Percentiles rank a stretch among this genome's conserved stretches.
phyloP scores from a whole-genome alignment of 2,888 invertebrate genomes.

The Clistopyga incitator region DNA sequence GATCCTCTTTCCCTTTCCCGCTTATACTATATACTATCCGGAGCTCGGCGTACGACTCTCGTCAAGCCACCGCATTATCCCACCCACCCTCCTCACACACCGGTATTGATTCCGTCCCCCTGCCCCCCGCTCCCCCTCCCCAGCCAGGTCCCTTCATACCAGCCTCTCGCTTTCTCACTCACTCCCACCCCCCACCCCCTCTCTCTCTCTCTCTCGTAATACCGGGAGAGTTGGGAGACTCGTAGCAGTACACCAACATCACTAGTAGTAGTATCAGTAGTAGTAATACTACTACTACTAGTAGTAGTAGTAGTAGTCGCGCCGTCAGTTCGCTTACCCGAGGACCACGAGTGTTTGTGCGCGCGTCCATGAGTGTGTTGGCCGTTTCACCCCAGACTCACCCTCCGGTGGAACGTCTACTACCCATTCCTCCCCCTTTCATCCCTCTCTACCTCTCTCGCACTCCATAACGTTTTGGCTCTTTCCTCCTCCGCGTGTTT shows the following conservation, averaged over 20 bases:
- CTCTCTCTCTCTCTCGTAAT: slow-evolving; percentile 26
- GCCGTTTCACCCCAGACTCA: slow-evolving; percentile 66
- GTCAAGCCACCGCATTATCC: slow-evolving; percentile 82
- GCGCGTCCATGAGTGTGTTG: slow-evolving; percentile 60
- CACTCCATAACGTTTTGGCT: slow-evolving; percentile 38
- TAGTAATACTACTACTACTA: slow-evolving; percentile 27
- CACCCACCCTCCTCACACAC: slow-evolving; percentile 79
- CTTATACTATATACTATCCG: slow-evolving; percentile 56
- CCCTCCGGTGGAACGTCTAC: slow-evolving; percentile 61
- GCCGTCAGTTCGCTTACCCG: slow-evolving; percentile 57
- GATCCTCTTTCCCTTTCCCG: slow-evolving; percentile 47
- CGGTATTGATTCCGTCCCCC: slow-evolving; percentile 80
- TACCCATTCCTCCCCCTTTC: slow-evolving; percentile 29
- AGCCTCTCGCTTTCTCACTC: slow-evolving; percentile 56
- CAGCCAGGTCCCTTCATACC: slow-evolving; percentile 58
- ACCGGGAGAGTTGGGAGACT: slow-evolving; percentile 56
- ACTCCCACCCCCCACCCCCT: slow-evolving; percentile 49
- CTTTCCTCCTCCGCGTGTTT: slow-evolving; percentile 45
- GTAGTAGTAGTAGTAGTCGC: slow-evolving; percentile 50
- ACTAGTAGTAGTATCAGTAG: slow-evolving; percentile 18
- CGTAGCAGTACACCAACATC: slow-evolving; percentile 18
- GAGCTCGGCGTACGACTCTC: slow-evolving; percentile 75
- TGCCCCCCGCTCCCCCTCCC: slow-evolving; percentile 56
- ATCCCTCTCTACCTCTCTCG: slow-evolving; percentile 19
- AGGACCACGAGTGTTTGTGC: slow-evolving; percentile 55